phyloP scores from a whole-genome alignment of 2,113 vertebrate species.

The Malurus melanocephalus region DNA sequence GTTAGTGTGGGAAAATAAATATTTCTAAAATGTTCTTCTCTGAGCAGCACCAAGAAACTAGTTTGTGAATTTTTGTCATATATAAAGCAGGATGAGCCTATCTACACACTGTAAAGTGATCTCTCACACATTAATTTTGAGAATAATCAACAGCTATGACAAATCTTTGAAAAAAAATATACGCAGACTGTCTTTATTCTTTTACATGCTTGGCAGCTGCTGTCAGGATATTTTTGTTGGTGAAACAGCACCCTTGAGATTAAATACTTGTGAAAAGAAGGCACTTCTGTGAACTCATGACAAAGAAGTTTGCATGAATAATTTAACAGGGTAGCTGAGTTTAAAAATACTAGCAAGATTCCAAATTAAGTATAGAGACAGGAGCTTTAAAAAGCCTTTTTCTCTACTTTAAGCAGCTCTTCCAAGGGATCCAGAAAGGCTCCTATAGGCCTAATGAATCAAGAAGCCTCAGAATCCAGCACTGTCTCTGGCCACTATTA shows the following conservation, averaged over 20 bases:
- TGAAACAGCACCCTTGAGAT: not conserved
- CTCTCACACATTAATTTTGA: not conserved
- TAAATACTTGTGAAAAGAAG: not conserved
- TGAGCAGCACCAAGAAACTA: not conserved
- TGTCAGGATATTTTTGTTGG: not conserved
- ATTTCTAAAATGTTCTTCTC: not conserved
- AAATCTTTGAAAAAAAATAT: not conserved
- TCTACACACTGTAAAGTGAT: not conserved
- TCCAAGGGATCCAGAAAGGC: not conserved
- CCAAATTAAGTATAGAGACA: not conserved
- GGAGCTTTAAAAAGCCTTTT: not conserved
- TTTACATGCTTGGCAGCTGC: not conserved
- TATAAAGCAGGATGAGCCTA: not conserved
- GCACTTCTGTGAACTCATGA: not conserved
- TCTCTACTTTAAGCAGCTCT: not conserved
- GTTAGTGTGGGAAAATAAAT: not conserved
- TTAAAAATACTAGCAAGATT: conserved; percentile 13
- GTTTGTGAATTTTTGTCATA: not conserved
- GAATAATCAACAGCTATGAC: not conserved
- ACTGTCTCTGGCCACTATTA: not conserved
- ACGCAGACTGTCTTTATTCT: not conserved
- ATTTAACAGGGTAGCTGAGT: not conserved
- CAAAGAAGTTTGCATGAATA: not conserved
- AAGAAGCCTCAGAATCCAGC: not conserved
- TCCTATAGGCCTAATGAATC: not conserved